phyloP scores from a whole-genome alignment of 2,797 vertebrate species.

The Antrozous pallidus region DNA sequence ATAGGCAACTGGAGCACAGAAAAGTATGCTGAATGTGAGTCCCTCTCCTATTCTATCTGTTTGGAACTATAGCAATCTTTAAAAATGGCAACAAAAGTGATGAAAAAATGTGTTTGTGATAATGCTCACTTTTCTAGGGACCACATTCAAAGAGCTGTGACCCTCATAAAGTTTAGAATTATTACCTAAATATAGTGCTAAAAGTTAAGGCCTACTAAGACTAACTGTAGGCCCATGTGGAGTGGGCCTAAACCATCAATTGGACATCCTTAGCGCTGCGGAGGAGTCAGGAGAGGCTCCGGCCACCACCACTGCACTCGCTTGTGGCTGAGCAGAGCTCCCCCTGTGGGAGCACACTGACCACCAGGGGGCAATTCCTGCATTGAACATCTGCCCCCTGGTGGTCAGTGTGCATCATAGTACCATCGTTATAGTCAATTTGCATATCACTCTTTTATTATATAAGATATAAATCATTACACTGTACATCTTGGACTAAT shows the following conservation, averaged over 20 bases:
- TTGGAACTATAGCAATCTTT: neutral
- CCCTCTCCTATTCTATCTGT: neutral
- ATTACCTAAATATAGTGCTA: neutral
- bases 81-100: neutral
- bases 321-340: too few species aligned
- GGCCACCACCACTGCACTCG: rapidly evolving
- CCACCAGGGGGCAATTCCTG: too few species aligned
- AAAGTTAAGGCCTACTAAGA: conserved; percentile 2
- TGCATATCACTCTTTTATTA: neutral
- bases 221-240: neutral
- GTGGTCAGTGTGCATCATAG: too few species aligned
- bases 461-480: neutral
- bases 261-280: too few species aligned
- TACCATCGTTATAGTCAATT: neutral
- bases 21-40: too few species aligned
- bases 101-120: neutral
- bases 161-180: neutral
- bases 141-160: neutral
- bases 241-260: too few species aligned
- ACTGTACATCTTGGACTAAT: neutral
- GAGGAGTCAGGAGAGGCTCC: too few species aligned
- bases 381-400: too few species aligned
- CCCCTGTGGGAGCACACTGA: too few species aligned
- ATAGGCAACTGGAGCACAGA: too few species aligned
- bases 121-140: neutral